Evolutionary conservation across 1,140 invertebrate species (phyloP).

Genomic region (Panagrolaimus sp.): DNA sequence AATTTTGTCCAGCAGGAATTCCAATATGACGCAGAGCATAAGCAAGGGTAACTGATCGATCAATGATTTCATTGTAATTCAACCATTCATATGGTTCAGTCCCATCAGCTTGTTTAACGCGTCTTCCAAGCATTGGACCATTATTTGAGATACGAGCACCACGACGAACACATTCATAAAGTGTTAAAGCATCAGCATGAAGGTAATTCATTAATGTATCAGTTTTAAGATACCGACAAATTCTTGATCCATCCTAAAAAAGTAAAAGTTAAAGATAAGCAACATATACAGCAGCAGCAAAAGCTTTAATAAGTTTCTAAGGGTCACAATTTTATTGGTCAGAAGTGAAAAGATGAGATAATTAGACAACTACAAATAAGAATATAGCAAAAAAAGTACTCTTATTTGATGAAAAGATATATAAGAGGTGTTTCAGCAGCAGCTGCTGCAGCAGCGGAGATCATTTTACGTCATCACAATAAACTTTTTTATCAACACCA

Average conservation of each 20-base stretch:
- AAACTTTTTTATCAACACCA: too few relatives aligned
- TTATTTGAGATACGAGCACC: slow-evolving; percentile 77
- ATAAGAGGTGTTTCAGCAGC: too few relatives aligned
- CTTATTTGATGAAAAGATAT: too few relatives aligned
- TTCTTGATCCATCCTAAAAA: slow-evolving; percentile 6
- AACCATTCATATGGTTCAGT: slow-evolving; percentile 82
- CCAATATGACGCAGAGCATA: slow-evolving; percentile 35
- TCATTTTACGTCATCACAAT: too few relatives aligned
- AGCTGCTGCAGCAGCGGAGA: too few relatives aligned
- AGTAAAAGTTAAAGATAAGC: too few relatives aligned
- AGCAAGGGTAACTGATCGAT: slow-evolving; percentile 37
- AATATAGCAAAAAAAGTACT: too few relatives aligned
- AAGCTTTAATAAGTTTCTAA: too few relatives aligned
- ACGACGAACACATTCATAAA: slow-evolving; percentile 82
- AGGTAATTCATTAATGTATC: slow-evolving; percentile 26
- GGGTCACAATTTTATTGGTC: too few relatives aligned
- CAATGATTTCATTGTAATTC: slow-evolving; percentile 76
- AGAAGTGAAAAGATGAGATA: too few relatives aligned
- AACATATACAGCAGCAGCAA: too few relatives aligned
- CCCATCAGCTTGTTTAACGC: slow-evolving; percentile 62
- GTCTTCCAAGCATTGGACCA: slow-evolving; percentile 60
- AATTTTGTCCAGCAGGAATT: slow-evolving; percentile 61
- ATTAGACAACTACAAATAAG: too few relatives aligned
- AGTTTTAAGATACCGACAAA: not conserved
- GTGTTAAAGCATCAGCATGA: slow-evolving; percentile 71